Evolutionary conservation across 2,888 invertebrate genomes (phyloP), one percentile per base, ranked within the genome.

Genomic region (Xylocampa areola): DNA sequence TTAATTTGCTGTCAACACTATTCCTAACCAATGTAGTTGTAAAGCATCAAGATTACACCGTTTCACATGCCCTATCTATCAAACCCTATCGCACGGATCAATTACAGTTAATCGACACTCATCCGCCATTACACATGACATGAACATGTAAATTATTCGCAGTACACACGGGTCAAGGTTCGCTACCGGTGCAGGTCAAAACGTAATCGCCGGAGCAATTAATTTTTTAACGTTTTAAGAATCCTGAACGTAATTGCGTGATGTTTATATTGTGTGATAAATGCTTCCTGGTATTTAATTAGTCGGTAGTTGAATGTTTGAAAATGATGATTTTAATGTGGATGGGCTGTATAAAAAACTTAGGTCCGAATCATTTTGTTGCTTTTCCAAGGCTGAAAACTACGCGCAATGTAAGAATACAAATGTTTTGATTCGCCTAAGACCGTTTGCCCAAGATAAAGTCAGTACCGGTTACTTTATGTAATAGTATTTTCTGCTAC

Each of bases 141-240:
- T 41, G 64, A 62, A 71, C 73, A 72, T 39, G 65, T 39, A 64
- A 75, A 73, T 73, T 58, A 61, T 59, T 49, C 36, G 51, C 61
- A 43, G 47, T 53, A 49, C 23, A 17, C 37, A 7, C 30, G 41
- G 73, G 63, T 76, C 77, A 79, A 78, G 79, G 79, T 70, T 66
- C 51, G 50, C 65, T 37, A 19, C 61, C 44, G 17, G 37, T 47
- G 25, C 55, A 37, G 54, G 47, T 66, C 60, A 69, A 51, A 25
- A 13, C 7, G n/a, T 47, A 41, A 53, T 51, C 17, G 3, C 16
- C 13, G 23, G 7, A 50, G 52, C 32, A 69, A 73, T 73, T 73
- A 69, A 50, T 51, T 21, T 33, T 17, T 55, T 48, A 71, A 61
- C 49, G 44, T 23, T 59, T 43, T 32, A 49, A 23, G n/a, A 52